These are phyloP conservation scores for Toxostoma redivivum DNA, from an alignment of 2,113 vertebrate species.

Conservation along the genomic window DNA sequence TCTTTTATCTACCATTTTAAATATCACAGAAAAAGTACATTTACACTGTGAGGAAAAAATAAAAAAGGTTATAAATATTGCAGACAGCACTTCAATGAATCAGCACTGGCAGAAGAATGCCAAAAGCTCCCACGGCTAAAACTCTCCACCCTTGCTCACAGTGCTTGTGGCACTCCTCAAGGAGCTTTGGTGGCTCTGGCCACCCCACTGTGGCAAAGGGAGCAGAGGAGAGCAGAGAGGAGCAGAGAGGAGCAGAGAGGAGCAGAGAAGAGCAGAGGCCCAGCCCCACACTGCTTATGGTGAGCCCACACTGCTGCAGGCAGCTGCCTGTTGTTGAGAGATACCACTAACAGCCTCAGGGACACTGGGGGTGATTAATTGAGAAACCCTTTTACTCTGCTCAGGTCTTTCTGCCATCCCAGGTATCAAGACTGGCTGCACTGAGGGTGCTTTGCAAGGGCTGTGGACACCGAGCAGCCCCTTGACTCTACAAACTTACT, in stretches of 20 bases:
- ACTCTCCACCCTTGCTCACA: not conserved
- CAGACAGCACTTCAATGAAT: not conserved
- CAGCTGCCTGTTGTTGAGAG: not conserved
- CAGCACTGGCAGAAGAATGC: not conserved
- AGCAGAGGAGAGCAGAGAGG: not conserved
- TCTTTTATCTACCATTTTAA: not conserved
- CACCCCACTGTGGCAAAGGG: accelerated
- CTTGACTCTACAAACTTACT: not conserved
- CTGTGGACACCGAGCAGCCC: not conserved
- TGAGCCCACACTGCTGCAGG: not conserved
- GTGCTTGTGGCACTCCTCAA: not conserved
- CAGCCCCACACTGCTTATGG: accelerated
- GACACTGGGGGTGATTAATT: accelerated
- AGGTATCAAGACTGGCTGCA: not conserved
- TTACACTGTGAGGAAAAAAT: not conserved
- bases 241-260: not conserved
- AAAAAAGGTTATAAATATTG: not conserved
- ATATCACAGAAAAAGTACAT: not conserved
- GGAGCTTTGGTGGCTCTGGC: not conserved
- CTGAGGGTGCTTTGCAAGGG: not conserved
- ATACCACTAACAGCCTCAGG: accelerated
- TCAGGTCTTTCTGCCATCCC: not conserved
- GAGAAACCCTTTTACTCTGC: not conserved
- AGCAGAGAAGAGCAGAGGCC: not conserved
- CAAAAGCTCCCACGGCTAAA: not conserved